These are phyloP conservation scores for Prenolepis imparis DNA, from an alignment of 2,888 invertebrate species.

Conservation along the genomic window DNA sequence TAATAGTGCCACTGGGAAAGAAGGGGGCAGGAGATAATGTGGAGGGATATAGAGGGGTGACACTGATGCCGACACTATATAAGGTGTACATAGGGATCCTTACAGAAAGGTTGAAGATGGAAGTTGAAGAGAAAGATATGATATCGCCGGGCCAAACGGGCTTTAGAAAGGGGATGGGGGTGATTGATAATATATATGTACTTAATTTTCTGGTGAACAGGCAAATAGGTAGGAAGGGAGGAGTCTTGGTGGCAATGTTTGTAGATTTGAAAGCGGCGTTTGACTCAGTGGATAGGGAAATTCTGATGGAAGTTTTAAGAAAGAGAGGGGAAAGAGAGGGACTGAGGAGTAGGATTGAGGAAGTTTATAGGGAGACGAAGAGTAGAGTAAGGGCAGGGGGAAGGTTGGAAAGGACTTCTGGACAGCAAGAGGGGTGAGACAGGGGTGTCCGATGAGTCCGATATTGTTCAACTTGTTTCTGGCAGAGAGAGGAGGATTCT, in stretches of 20 bases:
- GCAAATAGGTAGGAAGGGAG: neutral
- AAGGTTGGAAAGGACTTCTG: neutral
- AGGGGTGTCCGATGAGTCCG: neutral
- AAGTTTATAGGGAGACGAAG: neutral
- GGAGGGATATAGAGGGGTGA: too few relatives aligned
- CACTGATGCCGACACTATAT: too few relatives aligned
- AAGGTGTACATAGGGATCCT: too few relatives aligned
- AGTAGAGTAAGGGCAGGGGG: neutral
- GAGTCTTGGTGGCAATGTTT: neutral
- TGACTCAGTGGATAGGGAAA: neutral
- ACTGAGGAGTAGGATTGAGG: neutral
- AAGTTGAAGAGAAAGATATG: too few relatives aligned
- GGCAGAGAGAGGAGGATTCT: neutral
- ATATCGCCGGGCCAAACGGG: too few relatives aligned
- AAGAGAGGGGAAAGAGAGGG: neutral
- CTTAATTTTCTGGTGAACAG: neutral
- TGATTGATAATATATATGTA: neutral
- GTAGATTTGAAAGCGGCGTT: neutral
- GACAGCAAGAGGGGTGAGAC: neutral
- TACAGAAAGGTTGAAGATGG: neutral
- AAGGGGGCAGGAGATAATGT: too few relatives aligned
- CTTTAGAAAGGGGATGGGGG: neutral
- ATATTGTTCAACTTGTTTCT: neutral
- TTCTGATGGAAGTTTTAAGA: neutral
- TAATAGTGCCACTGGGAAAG: too few relatives aligned